A percentile compares a stretch with the other conserved stretches of the same genome.
These are phyloP conservation scores for Popillia japonica DNA, from an alignment of 1,140 invertebrate species.

Conservation along the genomic window DNA sequence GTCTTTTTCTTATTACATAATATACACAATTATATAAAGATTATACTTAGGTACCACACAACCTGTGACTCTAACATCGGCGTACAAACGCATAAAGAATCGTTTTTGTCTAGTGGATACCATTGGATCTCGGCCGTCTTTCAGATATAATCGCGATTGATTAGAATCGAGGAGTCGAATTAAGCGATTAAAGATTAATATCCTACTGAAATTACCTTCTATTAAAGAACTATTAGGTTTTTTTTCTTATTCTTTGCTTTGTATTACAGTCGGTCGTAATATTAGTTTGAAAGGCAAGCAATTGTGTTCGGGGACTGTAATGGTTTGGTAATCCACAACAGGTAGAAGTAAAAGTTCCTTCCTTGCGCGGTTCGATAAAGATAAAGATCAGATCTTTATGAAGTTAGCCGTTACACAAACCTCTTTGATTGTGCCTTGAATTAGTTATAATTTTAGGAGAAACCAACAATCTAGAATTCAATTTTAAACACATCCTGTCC, in stretches of 20 bases:
- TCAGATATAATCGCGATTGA: neutral
- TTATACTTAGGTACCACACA: neutral
- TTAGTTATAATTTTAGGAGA: no score
- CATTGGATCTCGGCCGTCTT: neutral
- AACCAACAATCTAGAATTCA: no score
- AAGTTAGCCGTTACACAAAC: no score
- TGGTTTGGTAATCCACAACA: no score
- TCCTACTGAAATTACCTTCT: neutral
- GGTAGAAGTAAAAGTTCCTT: no score
- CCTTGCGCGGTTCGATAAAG: no score
- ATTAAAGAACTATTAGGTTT: slow-evolving; percentile 6
- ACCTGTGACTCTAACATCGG: neutral
- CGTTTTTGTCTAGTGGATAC: neutral
- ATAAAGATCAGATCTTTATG: no score
- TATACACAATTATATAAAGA: neutral
- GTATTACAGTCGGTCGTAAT: no score
- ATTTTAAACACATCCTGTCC: no score
- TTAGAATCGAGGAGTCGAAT: slow-evolving; percentile 2
- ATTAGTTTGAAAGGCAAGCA: no score
- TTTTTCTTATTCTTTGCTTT: neutral
- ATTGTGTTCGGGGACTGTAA: no score
- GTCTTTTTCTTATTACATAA: neutral
- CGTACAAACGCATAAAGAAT: neutral
- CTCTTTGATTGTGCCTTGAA: no score
- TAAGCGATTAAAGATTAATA: neutral